Evolutionary conservation across 2,888 invertebrate genomes (phyloP), one percentile per base, ranked within the genome.

Genomic region (Brassicogethes aeneus): DNA sequence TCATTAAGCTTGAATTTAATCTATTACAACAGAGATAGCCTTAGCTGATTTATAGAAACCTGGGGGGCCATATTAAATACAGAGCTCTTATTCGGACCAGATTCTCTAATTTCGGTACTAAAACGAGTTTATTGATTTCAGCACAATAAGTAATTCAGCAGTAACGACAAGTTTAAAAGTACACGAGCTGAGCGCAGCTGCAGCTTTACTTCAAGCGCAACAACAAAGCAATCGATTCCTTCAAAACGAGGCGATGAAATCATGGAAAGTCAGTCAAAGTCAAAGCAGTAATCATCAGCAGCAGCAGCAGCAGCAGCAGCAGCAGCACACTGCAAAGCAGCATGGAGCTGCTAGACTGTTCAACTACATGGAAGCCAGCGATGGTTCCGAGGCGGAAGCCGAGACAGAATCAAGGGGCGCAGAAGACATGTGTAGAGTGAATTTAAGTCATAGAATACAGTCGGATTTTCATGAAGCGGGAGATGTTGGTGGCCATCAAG

Each of bases 311-410:
- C n/a, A 23, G 42, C 23, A 5, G 10, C 10, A 10, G 54, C 58
- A 60, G 39, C 57, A 54, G 15, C 64, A 66, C 41, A 52, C 63
- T 3, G 63, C 66, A 2, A 68, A 66, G 39, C 67, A 64, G 58
- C 76, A 76, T 51, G 82, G 82, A 48, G 81, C 82, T 41, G 80
- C 80, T 52, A 71, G 81, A 44, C 72, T 82, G 40, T 82, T 82
- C 70, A 82, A 77, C 58, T 84, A 79, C 72, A 74, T 81, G 73
- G 84, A 80, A 69, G 84, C 83, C 47, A 78, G 75, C 52, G 82
- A 82, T 70, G 80, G 80, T 54, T 81, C 81, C 41, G 81, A 78
- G 61, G 73, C 74, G 15, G 69, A 70, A 59, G n/a, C n/a, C n/a
- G 69, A 70, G 59, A 71, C 72, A 59, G 69, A 70, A 44, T 59